Base-by-base conservation (phyloP, 2,888 invertebrate species). In the Nymphalis urticae region DNA sequence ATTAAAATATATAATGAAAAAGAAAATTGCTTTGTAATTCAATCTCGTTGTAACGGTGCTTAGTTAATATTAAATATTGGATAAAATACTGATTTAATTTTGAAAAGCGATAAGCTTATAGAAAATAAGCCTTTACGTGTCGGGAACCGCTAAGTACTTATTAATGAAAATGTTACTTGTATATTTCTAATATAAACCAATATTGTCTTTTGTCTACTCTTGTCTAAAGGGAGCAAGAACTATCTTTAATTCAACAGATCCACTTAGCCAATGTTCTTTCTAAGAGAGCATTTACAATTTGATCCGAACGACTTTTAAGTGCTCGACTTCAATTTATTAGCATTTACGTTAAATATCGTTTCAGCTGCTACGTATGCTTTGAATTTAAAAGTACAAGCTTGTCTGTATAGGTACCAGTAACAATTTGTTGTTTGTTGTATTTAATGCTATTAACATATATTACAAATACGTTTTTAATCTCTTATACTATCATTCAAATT, bases 221-320 rank as follows among this genome's bases (percentile, higher is more conserved):
- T 21, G 27, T 60, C 64, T 58, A 64, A 58, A 56, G 64, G 72
- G 59, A 72, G 71, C 76, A 75, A 73, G 76, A 71, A 73, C 74
- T 74, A 77, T 79, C 77, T 78, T 77, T 77, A 77, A 78, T 79
- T 76, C 78, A 76, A 74, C 68, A 71, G 74, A 70, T 70, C 75
- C 70, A 74, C 73, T 74, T 73, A 70, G 72, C 68, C 70, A 64
- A 64, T 68, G 72, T 71, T 70, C 74, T 73, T 73, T 72, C 65
- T 62, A 65, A 73, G 60, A 61, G 66, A 68, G 70, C 73, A 71
- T 71, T 71, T 72, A 74, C 73, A 73, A 66, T 68, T 72, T 66
- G 64, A 70, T 67, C 68, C 69, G 59, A 74, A 69, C 73, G 72
- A 69, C 69, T 73, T 73, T 73, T 68, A 74, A 69, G 66, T 63